Conservation (phyloP, 2,113 vertebrate species). For the Trogon surrucura region DNA sequence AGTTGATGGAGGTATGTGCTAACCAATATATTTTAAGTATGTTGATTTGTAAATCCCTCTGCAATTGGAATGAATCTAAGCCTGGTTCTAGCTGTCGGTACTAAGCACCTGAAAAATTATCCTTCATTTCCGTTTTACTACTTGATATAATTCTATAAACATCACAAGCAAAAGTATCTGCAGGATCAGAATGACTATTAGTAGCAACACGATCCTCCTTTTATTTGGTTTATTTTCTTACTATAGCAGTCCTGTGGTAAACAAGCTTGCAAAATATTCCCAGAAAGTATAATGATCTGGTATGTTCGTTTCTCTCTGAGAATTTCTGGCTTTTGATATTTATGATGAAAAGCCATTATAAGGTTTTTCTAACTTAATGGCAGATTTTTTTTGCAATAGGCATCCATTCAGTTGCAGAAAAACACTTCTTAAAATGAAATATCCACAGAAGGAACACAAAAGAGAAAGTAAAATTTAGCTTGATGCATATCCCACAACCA, state of each 20-base stretch:
- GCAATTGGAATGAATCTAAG: neutral
- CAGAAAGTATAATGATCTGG: neutral
- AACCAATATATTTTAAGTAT: neutral
- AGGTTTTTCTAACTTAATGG: neutral
- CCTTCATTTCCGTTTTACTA: neutral
- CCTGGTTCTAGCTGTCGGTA: neutral
- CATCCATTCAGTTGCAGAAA: neutral
- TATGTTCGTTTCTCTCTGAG: neutral
- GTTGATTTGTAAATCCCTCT: neutral
- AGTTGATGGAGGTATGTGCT: neutral
- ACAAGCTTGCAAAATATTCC: neutral
- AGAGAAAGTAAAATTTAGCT: neutral
- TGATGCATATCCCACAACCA: neutral
- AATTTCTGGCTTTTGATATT: constrained; percentile 3
- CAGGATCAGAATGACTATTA: neutral
- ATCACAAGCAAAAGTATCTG: neutral
- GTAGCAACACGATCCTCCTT: neutral
- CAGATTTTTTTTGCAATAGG: neutral
- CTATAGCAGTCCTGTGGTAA: neutral
- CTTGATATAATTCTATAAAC: neutral
- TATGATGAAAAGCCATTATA: neutral
- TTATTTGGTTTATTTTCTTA: constrained; percentile 9
- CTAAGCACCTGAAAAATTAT: neutral
- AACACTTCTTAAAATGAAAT: neutral
- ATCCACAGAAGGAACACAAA: neutral